Conservation (phyloP, 2,113 vertebrate genomes). For the Pterophyllum scalare region DNA sequence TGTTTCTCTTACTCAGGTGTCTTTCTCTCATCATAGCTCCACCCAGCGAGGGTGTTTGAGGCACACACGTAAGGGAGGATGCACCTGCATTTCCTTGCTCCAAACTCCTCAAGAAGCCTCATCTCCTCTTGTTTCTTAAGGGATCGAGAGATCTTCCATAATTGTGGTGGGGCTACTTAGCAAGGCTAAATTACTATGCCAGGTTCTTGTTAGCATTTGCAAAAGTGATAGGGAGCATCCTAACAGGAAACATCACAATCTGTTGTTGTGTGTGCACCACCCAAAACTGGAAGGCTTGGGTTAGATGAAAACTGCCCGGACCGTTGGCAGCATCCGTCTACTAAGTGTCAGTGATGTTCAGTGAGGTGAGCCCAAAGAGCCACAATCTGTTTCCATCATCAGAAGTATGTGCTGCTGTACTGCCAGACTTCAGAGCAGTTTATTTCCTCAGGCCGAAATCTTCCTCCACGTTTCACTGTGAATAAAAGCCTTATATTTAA, state of each 20-base stretch:
- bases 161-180: not conserved
- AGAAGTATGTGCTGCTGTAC: not conserved
- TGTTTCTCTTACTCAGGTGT: not conserved
- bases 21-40: not conserved
- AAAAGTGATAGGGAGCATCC: not conserved
- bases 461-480: not conserved
- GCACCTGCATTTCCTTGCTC: not conserved
- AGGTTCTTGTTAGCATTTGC: not conserved
- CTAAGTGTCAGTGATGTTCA: not conserved
- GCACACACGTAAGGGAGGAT: not conserved
- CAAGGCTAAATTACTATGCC: not conserved
- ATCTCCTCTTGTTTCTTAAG: not conserved
- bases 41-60: not conserved
- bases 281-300: not conserved
- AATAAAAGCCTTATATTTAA: not conserved
- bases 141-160: not conserved
- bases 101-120: not conserved
- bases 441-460: not conserved
- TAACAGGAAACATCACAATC: not conserved
- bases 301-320: not conserved
- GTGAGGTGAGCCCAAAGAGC: not conserved
- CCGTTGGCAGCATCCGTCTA: accelerated
- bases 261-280: not conserved
- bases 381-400: not conserved
- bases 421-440: not conserved